phyloP scores from a whole-genome alignment of 1,140 invertebrate species.

The Penaeus japonicus region DNA sequence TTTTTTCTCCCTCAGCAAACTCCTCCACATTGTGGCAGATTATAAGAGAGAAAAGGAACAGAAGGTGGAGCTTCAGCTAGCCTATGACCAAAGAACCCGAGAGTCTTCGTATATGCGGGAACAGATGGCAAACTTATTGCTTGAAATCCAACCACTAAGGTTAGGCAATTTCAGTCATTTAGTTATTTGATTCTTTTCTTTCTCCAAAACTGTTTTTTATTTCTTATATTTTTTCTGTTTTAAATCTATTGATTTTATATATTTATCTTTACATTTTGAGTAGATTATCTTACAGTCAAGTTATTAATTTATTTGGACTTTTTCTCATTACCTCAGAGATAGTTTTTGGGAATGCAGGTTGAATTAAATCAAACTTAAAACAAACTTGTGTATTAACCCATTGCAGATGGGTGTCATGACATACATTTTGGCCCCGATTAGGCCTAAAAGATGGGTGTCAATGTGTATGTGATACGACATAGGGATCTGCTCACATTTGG shows the following conservation, averaged over 20 bases:
- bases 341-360: too few species aligned
- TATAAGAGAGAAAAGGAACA: conserved; percentile 18
- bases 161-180: background rate
- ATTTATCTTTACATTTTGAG: too few species aligned
- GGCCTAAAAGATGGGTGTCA: too few species aligned
- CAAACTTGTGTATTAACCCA: too few species aligned
- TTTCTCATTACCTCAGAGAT: too few species aligned
- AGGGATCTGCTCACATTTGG: too few species aligned
- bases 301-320: too few species aligned
- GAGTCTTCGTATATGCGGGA: background rate
- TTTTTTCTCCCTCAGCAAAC: background rate
- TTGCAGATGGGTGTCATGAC: too few species aligned
- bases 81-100: conserved; percentile 13
- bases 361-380: too few species aligned
- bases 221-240: background rate
- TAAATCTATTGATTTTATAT: background rate
- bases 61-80: conserved; percentile 15
- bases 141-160: conserved; percentile 10
- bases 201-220: background rate
- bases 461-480: too few species aligned
- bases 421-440: too few species aligned
- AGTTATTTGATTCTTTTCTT: background rate
- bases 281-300: too few species aligned
- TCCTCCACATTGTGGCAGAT: conserved; percentile 10
- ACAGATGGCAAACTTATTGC: conserved; percentile 1